Conservation (phyloP, 2,797 vertebrate genomes). For the Philypnodon macrostomus region DNA sequence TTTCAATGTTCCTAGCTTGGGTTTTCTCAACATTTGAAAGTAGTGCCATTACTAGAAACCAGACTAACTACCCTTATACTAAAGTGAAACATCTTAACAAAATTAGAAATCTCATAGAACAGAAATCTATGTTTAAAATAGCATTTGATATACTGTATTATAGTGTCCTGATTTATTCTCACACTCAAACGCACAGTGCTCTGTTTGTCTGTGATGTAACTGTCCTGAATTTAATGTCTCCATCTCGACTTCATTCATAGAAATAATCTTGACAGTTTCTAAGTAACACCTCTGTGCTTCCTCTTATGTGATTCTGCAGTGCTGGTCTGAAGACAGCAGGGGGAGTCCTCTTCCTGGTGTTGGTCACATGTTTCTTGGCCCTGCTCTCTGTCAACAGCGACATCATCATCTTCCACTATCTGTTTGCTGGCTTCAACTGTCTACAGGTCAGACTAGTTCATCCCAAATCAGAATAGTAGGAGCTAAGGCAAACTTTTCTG, state of each 20-base stretch:
- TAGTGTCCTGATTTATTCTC: conserved; percentile 9
- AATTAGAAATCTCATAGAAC: no score
- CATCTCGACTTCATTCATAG: background rate
- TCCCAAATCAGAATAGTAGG: background rate
- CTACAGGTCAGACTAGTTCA: conserved; percentile 77
- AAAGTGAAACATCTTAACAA: no score
- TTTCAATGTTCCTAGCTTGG: no score
- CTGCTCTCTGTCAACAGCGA: conserved; percentile 92
- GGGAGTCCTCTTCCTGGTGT: conserved; percentile 83
- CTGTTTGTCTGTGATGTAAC: background rate
- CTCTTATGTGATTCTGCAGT: conserved; percentile 58
- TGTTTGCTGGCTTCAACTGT: conserved; percentile 89
- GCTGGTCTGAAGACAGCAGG: conserved; percentile 83
- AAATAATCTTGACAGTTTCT: conserved; percentile 2
- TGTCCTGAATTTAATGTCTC: background rate
- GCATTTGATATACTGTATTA: background rate
- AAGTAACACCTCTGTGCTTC: conserved; percentile 5
- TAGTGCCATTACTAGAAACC: no score
- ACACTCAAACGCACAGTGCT: no score
- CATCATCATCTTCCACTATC: conserved; percentile 90
- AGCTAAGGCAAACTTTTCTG: background rate
- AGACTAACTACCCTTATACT: no score
- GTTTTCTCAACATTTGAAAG: no score
- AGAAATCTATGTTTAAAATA: no score
- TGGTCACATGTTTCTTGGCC: conserved; percentile 85